Conservation (phyloP, 1,140 invertebrate species). For the Drosophila kurseongensis region DNA sequence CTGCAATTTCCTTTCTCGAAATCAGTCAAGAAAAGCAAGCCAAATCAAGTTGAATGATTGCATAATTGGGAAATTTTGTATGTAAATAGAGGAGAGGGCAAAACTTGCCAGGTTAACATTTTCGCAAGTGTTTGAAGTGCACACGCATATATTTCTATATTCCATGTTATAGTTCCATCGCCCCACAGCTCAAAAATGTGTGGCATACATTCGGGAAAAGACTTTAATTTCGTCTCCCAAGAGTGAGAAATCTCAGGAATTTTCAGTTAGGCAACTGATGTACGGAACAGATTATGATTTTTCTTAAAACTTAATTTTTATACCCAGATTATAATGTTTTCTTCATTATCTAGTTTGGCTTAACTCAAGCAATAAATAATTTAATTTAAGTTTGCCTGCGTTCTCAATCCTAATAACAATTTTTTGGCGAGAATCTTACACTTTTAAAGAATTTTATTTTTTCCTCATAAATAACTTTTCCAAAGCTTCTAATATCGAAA, state of each 20-base stretch:
- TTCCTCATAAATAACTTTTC: neutral
- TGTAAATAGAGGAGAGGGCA: conserved; percentile 25
- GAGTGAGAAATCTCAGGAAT: conserved; percentile 16
- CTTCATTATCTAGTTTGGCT: no score
- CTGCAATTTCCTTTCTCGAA: conserved; percentile 29
- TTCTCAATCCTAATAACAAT: no score
- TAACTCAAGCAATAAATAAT: no score
- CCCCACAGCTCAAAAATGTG: conserved; percentile 20
- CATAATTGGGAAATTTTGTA: conserved; percentile 58
- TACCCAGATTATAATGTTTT: no score
- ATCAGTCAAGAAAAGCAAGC: conserved; percentile 70
- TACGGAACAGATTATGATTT: neutral
- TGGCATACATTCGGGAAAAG: conserved; percentile 31
- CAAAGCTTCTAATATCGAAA: neutral
- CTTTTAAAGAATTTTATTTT: neutral
- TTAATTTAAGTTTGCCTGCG: no score
- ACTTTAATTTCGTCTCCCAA: conserved; percentile 25
- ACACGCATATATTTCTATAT: neutral
- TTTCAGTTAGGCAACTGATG: neutral
- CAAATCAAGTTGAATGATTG: conserved; percentile 68
- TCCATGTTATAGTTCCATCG: conserved; percentile 1
- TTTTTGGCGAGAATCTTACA: no score
- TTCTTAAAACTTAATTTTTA: no score
- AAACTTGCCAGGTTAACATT: conserved; percentile 41
- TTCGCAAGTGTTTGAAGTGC: conserved; percentile 41